Percentiles rank a stretch among this genome's conserved stretches.
These are phyloP conservation scores for Pelodytes ibericus DNA, from an alignment of 2,797 vertebrate species.

Conservation along the genomic window DNA sequence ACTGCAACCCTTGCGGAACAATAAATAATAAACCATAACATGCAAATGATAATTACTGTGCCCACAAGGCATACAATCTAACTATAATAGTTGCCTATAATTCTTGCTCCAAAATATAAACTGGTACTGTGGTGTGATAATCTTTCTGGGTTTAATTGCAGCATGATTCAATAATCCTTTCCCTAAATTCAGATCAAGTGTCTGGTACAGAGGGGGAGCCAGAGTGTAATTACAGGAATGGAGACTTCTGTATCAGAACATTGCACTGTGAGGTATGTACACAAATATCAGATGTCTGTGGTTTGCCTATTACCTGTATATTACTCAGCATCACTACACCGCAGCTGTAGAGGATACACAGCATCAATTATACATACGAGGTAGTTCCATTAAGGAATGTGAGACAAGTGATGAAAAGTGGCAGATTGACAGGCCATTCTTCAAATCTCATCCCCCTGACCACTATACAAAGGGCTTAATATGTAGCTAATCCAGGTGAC, in stretches of 20 bases:
- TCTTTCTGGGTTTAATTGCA: slow-evolving; percentile 35
- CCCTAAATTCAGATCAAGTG: slow-evolving; percentile 29
- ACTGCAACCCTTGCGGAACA: too few relatives aligned
- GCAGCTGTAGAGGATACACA: not conserved
- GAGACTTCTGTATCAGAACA: not conserved
- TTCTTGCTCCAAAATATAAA: not conserved
- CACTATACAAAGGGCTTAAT: too few relatives aligned
- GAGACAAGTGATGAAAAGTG: too few relatives aligned
- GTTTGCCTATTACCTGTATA: not conserved
- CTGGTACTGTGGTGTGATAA: slow-evolving; percentile 6
- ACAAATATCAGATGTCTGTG: not conserved
- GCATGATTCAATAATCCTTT: slow-evolving; percentile 35
- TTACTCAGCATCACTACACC: not conserved
- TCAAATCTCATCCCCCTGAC: too few relatives aligned
- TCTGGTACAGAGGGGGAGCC: slow-evolving; percentile 9
- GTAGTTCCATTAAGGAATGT: too few relatives aligned
- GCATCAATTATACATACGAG: too few relatives aligned
- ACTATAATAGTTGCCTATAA: too few relatives aligned
- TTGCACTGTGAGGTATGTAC: slow-evolving; percentile 20
- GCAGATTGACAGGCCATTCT: too few relatives aligned
- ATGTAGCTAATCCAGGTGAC: too few relatives aligned
- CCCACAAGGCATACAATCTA: not conserved
- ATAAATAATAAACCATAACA: too few relatives aligned
- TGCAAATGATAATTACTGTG: too few relatives aligned
- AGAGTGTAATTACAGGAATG: slow-evolving; percentile 32